Conservation (phyloP, 1,140 invertebrate genomes). For the Hestina assimilis region DNA sequence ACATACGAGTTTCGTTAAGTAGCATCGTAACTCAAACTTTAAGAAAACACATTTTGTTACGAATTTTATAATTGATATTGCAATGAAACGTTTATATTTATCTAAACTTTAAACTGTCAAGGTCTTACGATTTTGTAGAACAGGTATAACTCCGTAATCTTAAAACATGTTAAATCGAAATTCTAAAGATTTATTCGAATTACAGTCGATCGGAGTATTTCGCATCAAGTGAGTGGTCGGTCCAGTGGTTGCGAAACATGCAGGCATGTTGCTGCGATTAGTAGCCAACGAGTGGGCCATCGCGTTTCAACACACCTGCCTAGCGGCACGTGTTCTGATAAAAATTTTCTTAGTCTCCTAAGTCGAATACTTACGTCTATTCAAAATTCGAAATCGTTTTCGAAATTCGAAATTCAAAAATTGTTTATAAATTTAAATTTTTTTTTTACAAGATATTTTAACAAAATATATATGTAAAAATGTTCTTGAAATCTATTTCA, state of each 20-base stretch:
- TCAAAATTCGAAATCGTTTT: no score
- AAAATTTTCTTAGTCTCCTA: slow-evolving; percentile 29
- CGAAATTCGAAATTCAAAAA: no score
- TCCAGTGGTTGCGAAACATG: slow-evolving; percentile 59
- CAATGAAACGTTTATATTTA: background rate
- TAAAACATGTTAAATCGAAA: slow-evolving; percentile 21
- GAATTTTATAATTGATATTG: background rate
- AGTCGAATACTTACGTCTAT: background rate
- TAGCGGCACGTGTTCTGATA: slow-evolving; percentile 40
- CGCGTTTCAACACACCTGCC: slow-evolving; percentile 64
- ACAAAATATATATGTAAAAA: no score
- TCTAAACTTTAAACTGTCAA: no score
- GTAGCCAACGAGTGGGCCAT: slow-evolving; percentile 66
- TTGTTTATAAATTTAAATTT: no score
- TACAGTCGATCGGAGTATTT: slow-evolving; percentile 53
- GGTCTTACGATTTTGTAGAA: background rate
- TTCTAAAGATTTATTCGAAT: slow-evolving; percentile 52
- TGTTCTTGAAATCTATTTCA: no score
- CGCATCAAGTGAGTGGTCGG: slow-evolving; percentile 66
- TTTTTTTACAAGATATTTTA: no score
- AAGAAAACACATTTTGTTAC: background rate
- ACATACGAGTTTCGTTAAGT: no score
- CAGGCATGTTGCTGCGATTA: slow-evolving; percentile 70
- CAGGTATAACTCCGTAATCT: background rate
- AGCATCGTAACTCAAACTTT: background rate